Conservation (phyloP, 2,113 vertebrate species). For the Bubo bubo region DNA sequence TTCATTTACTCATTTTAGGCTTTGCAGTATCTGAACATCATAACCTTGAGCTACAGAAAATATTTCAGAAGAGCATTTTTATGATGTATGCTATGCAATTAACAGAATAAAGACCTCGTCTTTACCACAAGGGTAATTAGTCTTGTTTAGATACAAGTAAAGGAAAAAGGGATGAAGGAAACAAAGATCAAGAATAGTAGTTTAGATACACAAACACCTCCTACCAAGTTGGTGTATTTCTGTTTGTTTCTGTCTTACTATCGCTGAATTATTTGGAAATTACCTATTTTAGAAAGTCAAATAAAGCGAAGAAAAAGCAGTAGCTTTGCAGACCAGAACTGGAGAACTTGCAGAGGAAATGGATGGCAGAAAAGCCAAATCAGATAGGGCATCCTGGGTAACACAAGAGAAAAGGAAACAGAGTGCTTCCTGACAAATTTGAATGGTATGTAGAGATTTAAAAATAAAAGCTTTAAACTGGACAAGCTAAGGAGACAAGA, state of each 20-base stretch:
- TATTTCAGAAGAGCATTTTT: background rate
- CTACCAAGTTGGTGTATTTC: background rate
- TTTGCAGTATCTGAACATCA: background rate
- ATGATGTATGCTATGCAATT: background rate
- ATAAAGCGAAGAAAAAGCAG: conserved; percentile 13
- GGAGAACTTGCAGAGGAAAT: conserved; percentile 7
- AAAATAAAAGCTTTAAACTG: background rate
- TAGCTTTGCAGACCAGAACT: conserved; percentile 23
- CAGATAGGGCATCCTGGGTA: background rate
- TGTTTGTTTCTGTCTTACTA: background rate
- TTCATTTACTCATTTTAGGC: background rate
- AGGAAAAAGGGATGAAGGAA: background rate
- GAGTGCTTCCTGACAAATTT: background rate
- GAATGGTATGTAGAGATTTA: background rate
- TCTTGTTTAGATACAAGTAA: background rate
- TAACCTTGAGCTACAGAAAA: background rate
- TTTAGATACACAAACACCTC: background rate
- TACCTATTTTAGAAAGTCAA: background rate
- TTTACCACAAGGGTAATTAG: background rate
- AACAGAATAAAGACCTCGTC: background rate
- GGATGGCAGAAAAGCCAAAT: conserved; percentile 22
- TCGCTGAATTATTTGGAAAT: background rate
- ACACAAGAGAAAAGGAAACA: conserved; percentile 16
- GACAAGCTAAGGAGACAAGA: background rate
- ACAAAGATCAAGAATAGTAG: background rate